Conservation (phyloP, 2,888 invertebrate species). For the Tigriopus californicus region DNA sequence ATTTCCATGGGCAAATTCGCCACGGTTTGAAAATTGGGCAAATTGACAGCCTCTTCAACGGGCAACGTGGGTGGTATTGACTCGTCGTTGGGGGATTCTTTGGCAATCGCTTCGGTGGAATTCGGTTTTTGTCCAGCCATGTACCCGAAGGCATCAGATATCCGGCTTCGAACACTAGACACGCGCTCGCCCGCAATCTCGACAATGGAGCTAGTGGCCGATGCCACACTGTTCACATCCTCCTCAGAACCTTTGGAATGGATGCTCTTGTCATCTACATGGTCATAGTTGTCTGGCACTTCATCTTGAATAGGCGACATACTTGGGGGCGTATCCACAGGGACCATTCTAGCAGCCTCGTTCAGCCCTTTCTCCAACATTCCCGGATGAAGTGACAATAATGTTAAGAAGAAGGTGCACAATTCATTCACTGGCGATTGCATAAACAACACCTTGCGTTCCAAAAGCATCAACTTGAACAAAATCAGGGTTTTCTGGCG, state of each 20-base stretch:
- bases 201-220: not conserved
- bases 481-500: constrained; percentile 76
- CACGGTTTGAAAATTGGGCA: not conserved
- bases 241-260: not conserved
- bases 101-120: not conserved
- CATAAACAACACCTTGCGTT: constrained; percentile 72
- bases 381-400: constrained; percentile 74
- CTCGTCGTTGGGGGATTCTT: not conserved
- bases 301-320: not conserved
- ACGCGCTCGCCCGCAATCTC: too few species aligned
- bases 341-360: constrained; percentile 40
- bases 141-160: not conserved
- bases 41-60: not conserved
- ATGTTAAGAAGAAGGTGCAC: constrained; percentile 63
- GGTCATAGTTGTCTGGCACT: not conserved
- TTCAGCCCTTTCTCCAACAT: constrained; percentile 65
- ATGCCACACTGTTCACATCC: not conserved
- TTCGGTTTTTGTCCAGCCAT: not conserved
- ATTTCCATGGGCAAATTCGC: not conserved
- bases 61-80: not conserved
- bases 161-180: too few species aligned
- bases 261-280: not conserved
- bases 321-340: constrained; percentile 6
- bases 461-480: constrained; percentile 75
- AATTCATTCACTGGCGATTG: constrained; percentile 71